These are phyloP conservation scores for Nomada goodeniana DNA, from an alignment of 2,888 invertebrate genomes.

Conservation along the genomic window DNA sequence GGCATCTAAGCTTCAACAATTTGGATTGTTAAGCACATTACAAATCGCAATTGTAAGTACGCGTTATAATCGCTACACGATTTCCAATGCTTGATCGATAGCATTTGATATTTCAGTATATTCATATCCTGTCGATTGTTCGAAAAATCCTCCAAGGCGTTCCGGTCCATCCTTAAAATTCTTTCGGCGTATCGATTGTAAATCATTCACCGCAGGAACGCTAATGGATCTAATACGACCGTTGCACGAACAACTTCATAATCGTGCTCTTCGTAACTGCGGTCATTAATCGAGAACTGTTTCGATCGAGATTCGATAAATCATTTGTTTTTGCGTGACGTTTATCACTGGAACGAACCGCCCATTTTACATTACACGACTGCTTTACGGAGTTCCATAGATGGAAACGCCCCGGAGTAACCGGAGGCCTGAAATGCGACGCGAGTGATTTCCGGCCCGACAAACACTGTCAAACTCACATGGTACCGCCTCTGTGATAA, in stretches of 20 bases:
- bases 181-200: not conserved
- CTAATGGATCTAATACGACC: not conserved
- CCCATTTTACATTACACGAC: not conserved
- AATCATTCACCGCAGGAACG: conserved; percentile 4
- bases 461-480: conserved; percentile 38
- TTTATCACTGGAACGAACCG: not conserved
- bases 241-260: conserved; percentile 3
- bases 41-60: conserved; percentile 23
- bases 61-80: not conserved
- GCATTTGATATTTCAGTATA: not conserved
- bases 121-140: not conserved
- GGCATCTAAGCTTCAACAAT: not conserved
- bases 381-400: not conserved
- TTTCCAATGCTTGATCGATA: not conserved
- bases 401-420: conserved; percentile 12
- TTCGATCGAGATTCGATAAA: not conserved
- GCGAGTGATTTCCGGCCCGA: conserved; percentile 27
- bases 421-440: conserved; percentile 30
- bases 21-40: too few species aligned
- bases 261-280: not conserved
- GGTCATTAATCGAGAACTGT: not conserved
- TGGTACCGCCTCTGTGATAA: conserved; percentile 26
- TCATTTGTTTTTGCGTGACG: not conserved
- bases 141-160: not conserved
- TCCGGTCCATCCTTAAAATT: not conserved